Percentiles rank a stretch among this genome's conserved stretches.
Conservation (phyloP, 2,113 vertebrate species). For the Oreochromis tanganicae region DNA sequence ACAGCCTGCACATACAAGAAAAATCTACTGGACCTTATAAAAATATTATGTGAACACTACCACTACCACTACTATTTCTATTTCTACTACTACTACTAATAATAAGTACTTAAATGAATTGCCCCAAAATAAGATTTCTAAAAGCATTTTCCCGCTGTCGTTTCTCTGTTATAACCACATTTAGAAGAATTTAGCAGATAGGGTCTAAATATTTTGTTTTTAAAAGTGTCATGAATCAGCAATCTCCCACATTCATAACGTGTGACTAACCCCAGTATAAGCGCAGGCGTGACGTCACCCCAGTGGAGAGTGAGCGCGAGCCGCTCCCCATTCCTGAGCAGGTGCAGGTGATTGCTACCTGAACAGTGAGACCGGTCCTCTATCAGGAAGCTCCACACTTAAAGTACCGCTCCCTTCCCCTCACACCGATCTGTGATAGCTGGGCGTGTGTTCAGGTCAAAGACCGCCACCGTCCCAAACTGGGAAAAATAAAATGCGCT, state of each 20-base stretch:
- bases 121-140: too few species aligned
- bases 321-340: slow-evolving; percentile 38
- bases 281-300: background rate
- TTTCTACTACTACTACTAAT: background rate
- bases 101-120: background rate
- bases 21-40: too few species aligned
- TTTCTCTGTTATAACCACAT: background rate
- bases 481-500: background rate
- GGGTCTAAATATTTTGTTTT: too few species aligned
- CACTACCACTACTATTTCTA: too few species aligned
- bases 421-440: background rate
- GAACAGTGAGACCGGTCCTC: background rate
- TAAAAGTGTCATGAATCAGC: background rate
- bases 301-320: background rate
- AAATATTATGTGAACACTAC: too few species aligned
- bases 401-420: too few species aligned
- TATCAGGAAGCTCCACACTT: background rate
- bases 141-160: too few species aligned
- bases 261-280: background rate
- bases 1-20: background rate
- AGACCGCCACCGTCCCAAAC: background rate
- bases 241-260: background rate
- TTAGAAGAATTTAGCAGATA: background rate
- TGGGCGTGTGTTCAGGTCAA: background rate
- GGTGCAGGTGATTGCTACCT: slow-evolving; percentile 8